Conservation (phyloP, 2,113 vertebrate species). For the Noctilio leporinus region DNA sequence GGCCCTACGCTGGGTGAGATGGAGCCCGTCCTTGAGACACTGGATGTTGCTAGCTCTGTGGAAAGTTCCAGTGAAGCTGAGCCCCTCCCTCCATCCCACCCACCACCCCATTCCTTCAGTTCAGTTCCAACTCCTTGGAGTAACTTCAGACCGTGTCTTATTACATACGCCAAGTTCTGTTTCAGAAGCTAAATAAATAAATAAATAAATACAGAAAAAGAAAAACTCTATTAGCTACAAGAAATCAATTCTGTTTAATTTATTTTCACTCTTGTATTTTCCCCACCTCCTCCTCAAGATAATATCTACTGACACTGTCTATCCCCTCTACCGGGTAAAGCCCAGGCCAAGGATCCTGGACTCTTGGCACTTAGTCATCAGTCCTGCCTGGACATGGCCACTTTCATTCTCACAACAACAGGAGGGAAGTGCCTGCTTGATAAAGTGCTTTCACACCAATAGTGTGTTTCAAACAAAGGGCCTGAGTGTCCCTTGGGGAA, state of each 20-base stretch:
- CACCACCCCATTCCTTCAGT: background rate
- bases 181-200: background rate
- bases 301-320: background rate
- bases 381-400: background rate
- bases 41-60: background rate
- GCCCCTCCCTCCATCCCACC: background rate
- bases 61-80: background rate
- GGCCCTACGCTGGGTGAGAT: background rate
- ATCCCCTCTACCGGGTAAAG: background rate
- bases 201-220: background rate
- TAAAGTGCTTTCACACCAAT: background rate
- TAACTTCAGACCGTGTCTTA: background rate
- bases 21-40: background rate
- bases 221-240: conserved; percentile 56
- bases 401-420: background rate
- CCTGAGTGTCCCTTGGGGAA: background rate
- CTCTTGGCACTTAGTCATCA: background rate
- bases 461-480: background rate
- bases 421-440: rapidly evolving
- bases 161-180: conserved; percentile 28
- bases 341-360: background rate
- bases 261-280: conserved; percentile 18
- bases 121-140: background rate
- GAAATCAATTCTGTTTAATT: conserved; percentile 57
- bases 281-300: background rate